phyloP scores from a whole-genome alignment of 64 coral and sea anemone genomes.

The Catalaphyllia jardinei region DNA sequence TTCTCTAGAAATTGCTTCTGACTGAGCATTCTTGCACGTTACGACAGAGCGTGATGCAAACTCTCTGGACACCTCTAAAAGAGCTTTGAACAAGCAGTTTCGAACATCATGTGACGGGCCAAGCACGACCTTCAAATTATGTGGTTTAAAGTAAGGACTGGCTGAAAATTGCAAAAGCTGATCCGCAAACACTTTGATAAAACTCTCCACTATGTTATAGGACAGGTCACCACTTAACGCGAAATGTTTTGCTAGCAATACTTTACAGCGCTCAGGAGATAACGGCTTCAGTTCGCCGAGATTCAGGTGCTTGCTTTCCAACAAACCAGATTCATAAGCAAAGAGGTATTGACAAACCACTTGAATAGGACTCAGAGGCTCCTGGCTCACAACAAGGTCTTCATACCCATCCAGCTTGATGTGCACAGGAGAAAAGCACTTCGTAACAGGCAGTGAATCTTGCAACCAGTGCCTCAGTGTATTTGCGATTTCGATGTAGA shows the following conservation, averaged over 20 bases:
- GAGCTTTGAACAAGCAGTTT: conserved; percentile 64
- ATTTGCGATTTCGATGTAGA: conserved; percentile 83
- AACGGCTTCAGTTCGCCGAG: conserved; percentile 48
- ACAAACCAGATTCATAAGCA: conserved; percentile 50
- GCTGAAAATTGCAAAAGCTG: conserved; percentile 81
- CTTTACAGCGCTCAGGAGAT: conserved; percentile 10
- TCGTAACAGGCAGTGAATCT: conserved; percentile 68
- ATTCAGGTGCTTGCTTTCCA: conserved; percentile 58
- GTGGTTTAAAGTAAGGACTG: conserved; percentile 79
- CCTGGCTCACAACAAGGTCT: conserved; percentile 57
- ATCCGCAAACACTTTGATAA: conserved; percentile 71
- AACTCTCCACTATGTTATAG: conserved; percentile 69
- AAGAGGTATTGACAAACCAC: conserved; percentile 87
- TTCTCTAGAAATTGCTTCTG: conserved; percentile 46
- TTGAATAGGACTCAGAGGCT: conserved; percentile 56
- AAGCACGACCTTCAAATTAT: conserved; percentile 62
- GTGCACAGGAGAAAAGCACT: conserved; percentile 72
- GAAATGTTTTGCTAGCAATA: conserved; percentile 58
- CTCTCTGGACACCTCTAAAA: conserved; percentile 79
- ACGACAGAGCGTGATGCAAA: conserved; percentile 78
- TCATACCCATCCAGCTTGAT: conserved; percentile 43
- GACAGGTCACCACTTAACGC: conserved; percentile 58
- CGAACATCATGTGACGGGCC: conserved; percentile 60
- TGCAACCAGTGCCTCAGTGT: conserved; percentile 59
- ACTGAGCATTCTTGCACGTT: conserved; percentile 52